Evolutionary conservation across 2,113 vertebrate genomes (phyloP), one percentile per base, ranked within the genome.

Genomic region (Cairina moschata): DNA sequence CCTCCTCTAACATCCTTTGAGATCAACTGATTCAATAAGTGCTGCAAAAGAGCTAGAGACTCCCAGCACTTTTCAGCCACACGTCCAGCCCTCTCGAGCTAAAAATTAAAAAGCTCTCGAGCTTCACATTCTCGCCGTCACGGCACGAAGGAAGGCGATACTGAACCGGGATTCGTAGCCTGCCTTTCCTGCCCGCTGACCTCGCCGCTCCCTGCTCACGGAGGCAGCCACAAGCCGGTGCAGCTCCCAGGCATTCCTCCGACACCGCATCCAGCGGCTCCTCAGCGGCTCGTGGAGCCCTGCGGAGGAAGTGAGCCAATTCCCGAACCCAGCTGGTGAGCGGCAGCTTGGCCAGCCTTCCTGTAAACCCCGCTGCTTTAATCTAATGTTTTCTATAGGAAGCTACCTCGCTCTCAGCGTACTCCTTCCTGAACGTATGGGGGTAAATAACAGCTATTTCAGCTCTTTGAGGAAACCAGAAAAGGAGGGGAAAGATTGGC

Each of bases 161-260:
- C 8, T 34, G 42, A 63, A 1, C 32, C 55, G 65, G 26, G 90
- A 11, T 56, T 93, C 7, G 26, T 11, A 44, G 67, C 63, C 78
- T 32, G 87, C 75, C 88, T 91, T 91, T 96, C 92, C 76, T 69
- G 85, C 83, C 58, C 75, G 0, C 82, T 80, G 96, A 88, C 62
- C 82, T 93, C 92, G 85, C 38, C 71, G 0, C 90, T 72, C 13
- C 81, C 44, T 11, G 1, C 56, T 79, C 9, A 2, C 0, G 2
- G 81, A 91, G 9, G 52, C 92, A 91, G 90, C 62, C 82, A 36
- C 90, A 79, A 79, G 84, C 46, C 88, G 34, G 66, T 58, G 85
- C 87, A 95, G 78, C 71, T 79, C 6, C 90, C 8, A 22, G 59
- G 29, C 6, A 1, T 58, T 65, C 34, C 67, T 73, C 40, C 1